Evolutionary conservation across 2,797 vertebrate genomes (phyloP), one percentile per base, ranked within the genome.

Genomic region (Xenopus petersii): DNA sequence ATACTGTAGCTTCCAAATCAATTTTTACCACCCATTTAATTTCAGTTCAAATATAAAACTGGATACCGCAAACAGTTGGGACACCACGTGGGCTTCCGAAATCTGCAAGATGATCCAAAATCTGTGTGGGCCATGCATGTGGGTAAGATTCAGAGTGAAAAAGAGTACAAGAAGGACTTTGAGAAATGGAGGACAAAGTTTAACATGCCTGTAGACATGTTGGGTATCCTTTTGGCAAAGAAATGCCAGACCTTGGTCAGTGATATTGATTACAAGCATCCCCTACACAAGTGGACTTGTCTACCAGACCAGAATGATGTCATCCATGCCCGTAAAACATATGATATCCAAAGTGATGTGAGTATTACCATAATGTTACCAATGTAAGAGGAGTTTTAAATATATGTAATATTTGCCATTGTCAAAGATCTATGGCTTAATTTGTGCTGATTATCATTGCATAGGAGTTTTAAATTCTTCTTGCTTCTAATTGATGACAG

Each of bases 251-350:
- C 0, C 0, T 65, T 97, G 75, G 95, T 98, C 4, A 98, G 97
- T 0, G 94, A 98, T 0, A 1, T 85, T 0, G 95, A 95, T 83
- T 98, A 98, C 75, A 91, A 86, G 55, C 92, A 90, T 12, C 72
- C 80, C n/a, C 79, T 98, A 16, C 97, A 98, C 81, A 84, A 94
- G 51, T 98, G 96, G 96, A 98, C 88, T 0, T 98, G 97, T 4
- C 89, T 98, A 67, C 96, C 97, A 0, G 96, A 98, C 82, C 96
- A 96, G 81, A 98, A 78, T 0, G 96, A 98, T 0, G 94, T 98
- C 2, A 94, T 95, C 3, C 96, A 98, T 0, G 97, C 97, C 0
- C 93, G 89, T 59, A 90, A 93, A n/a, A 92, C 90, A 74, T 98
- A 98, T 3, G 92, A 96, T 10, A 75, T 97, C 4, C 89, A 84